A percentile compares a stretch with the other conserved stretches of the same genome.
Conservation (phyloP, 2,797 vertebrate species). For the Rhinichthys osculus region DNA sequence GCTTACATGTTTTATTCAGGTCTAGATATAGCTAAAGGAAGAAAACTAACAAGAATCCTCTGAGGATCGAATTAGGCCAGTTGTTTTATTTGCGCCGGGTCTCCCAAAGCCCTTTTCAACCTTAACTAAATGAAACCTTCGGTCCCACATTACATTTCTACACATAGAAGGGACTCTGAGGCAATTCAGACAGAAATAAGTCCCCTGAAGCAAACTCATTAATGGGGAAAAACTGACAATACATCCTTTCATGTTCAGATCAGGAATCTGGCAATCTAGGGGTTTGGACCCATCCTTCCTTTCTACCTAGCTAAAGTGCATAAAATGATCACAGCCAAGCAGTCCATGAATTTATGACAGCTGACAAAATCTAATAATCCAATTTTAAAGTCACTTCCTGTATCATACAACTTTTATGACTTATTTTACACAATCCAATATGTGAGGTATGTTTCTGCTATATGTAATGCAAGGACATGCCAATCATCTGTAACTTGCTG, state of each 20-base stretch:
- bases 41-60: conserved; percentile 45
- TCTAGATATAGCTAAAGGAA: conserved; percentile 44
- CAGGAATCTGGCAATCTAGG: conserved; percentile 51
- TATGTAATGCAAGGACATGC: conserved; percentile 32
- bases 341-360: conserved; percentile 53
- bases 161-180: conserved; percentile 41
- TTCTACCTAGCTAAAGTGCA: conserved; percentile 46
- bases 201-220: conserved; percentile 38
- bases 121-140: conserved; percentile 50
- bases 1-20: conserved; percentile 48
- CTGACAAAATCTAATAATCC: conserved; percentile 51
- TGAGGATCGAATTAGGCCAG: conserved; percentile 47
- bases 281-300: conserved; percentile 12
- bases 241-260: conserved; percentile 26
- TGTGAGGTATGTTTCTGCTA: conserved; percentile 28
- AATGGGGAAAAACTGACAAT: conserved; percentile 39
- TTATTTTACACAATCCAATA: conserved; percentile 50
- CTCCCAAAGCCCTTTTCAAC: conserved; percentile 40
- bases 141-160: conserved; percentile 45
- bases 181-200: conserved; percentile 31
- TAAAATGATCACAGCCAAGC: conserved; percentile 54
- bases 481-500: conserved; percentile 43
- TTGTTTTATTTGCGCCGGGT: conserved; percentile 47
- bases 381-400: conserved; percentile 52
- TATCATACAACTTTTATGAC: conserved; percentile 52